phyloP scores from a whole-genome alignment of 2,113 vertebrate genomes.

The Mirza zaza region DNA sequence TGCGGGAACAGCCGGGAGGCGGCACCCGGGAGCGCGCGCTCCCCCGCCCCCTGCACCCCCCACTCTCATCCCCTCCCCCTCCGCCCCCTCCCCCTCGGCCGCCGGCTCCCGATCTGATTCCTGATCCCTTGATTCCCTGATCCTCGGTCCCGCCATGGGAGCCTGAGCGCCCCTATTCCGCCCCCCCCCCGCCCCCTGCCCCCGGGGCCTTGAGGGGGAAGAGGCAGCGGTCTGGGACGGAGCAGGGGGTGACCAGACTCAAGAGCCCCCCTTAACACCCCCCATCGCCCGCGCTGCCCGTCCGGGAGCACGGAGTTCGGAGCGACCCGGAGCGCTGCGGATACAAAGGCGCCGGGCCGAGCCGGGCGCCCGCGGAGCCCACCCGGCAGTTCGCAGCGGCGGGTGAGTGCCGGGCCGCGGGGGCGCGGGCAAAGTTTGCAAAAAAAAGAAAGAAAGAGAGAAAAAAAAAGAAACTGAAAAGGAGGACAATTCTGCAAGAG shows the following conservation, averaged over 20 bases:
- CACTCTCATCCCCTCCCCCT: background rate
- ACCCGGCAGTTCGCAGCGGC: conserved; percentile 60
- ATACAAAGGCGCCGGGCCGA: conserved; percentile 76
- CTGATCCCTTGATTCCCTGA: conserved; percentile 53
- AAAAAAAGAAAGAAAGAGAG: background rate
- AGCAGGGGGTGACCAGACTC: conserved; percentile 49
- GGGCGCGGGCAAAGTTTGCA: conserved; percentile 73
- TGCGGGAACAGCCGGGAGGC: conserved; percentile 78
- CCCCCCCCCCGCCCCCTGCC: conserved; percentile 57
- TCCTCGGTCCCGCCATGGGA: conserved; percentile 76
- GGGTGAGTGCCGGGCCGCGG: conserved; percentile 68
- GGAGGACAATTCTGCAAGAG: conserved; percentile 7
- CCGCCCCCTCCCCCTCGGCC: conserved; percentile 2
- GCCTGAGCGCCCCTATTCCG: conserved; percentile 64
- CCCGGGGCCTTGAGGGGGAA: conserved; percentile 74
- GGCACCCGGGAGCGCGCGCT: conserved; percentile 68
- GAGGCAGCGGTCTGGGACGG: conserved; percentile 60
- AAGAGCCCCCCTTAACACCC: conserved; percentile 55
- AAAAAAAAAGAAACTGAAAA: background rate
- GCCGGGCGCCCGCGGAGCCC: conserved; percentile 41
- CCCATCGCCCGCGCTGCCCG: conserved; percentile 41
- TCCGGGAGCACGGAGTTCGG: conserved; percentile 66
- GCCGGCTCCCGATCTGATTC: conserved; percentile 58
- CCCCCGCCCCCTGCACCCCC: conserved; percentile 59
- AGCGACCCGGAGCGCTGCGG: conserved; percentile 67